Base-by-base conservation (phyloP, 1,140 invertebrate species). In the Ladona fulva region DNA sequence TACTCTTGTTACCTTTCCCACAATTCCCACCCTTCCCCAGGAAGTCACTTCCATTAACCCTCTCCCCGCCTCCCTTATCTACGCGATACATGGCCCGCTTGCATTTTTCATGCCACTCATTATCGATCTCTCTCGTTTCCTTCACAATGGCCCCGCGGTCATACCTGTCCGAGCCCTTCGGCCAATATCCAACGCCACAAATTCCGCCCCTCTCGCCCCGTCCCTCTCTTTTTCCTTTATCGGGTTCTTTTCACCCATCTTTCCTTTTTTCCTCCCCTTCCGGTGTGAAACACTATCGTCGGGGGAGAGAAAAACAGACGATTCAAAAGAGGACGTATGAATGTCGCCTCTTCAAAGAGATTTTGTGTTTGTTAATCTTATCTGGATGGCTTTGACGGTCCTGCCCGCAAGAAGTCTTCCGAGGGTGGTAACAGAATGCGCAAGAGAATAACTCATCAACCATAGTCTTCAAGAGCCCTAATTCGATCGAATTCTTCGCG, bases 41-140 rank as follows among this genome's bases (percentile, higher is more conserved):
- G 37, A 16, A 74, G 74, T 59, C 74, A 77, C 44, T 79, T 24
- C 44, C 24, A 24, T 52, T 79, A 44, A 16, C 52, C 73, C 37
- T 74, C 42, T n/a, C 42, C 76, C 22, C 6, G 8, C 25, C 76
- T n/a, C 0, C 16, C 5, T 42, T 76, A 19, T 66, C 52, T 66
- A 66, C 52, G 52, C 42, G 22, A 42, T 42, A 76, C 22, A 14
- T 37, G 22, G 42, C 29, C 42, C 12, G 10, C 25, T 42, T 42
- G 5, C 25, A 24, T 24, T 42, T 24, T 76, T 76, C 25, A 42
- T 42, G 25, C 12, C 6, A 5, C 76, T 76, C 12, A 37, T 42
- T 42, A 76, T 42, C 42, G 25, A 11, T 24, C 42, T 76, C 22
- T 0, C 25, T 42, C 42, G 5, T n/a, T n/a, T 42, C 42, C 42